Base-by-base conservation (phyloP, 2,113 vertebrate species). In the Beaufortia kweichowensis region DNA sequence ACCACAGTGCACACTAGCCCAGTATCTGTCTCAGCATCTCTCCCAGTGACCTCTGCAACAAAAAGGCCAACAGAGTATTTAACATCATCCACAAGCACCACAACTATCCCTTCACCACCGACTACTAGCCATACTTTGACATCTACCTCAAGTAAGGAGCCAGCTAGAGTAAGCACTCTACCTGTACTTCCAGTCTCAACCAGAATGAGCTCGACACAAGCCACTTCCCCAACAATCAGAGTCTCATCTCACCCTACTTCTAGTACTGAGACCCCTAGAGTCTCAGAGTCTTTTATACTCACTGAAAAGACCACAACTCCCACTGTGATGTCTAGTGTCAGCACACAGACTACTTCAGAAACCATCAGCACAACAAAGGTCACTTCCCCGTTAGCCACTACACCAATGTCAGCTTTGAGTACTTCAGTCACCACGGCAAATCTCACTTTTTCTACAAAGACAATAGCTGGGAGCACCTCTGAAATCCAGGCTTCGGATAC, bases 1-100 rank as follows among this genome's bases (percentile, higher is more conserved):
- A 79, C 62, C 65, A 89, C 83, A 0, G 23, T 76, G 19, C 83
- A 28, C n/a, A 77, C 85, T 2, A 91, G 68, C 71, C 74, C 81
- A 1, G 21, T 75, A 75, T 70, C 79, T 78, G 12, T 60, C 70
- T 21, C 55, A 75, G 81, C 15, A 23, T 46, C 35, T 35, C 46
- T 53, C 14, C n/a, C 31, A 33, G 35, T 55, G 7, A 62, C 70
- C 35, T 24, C 71, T 17, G 61, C 71, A 70, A 71, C 57, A 46
- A 28, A 24, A 19, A 61, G n/a, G 3, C 33, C 76, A 33, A 28
- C 74, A 71, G 53, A 26, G 31, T 53, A 56, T 41, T 68, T 31
- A 84, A 76, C 82, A 67, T 21, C 46, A 66, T 29, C 83, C 35
- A 71, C 75, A 6, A 80, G 59, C 29, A 53, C 80, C 21, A 83